Base-by-base conservation (phyloP, 92 coral and sea anemone genomes). In the Palythoa grandis region DNA sequence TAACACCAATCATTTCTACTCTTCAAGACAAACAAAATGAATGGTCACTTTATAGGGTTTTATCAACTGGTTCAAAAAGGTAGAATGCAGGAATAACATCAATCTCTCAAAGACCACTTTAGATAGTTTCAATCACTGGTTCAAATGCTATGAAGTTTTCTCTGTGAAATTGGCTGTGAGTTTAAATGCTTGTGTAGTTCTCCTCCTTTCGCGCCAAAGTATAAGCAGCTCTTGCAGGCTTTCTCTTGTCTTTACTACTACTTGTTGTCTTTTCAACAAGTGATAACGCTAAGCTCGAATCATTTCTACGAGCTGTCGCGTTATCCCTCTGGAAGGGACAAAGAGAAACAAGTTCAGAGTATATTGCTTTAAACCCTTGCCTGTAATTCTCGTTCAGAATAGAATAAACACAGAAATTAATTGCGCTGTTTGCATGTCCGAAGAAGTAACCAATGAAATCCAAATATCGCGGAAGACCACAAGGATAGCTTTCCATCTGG, bases 371-470 rank as follows among this genome's bases (percentile, higher is more conserved):
- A 70, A 77, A 89, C 50, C 91, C 91, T 29, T 66, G 76, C 35
- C 91, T 72, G 60, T 83, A 82, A 57, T 89, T 83, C 60, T 88
- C 82, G 69, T 89, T 93, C 79, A 93, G 86, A 54, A 79, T 82
- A 25, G 88, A 87, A 58, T 93, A 93, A 14, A 93, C 86, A n/a
- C 94, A 91, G 16, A 93, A 92, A 67, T 93, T 93, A 2, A 91
- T 79, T 25, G 94, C 92, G 29, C 94, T 91, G 84, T 92, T 91
- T 71, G 89, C 92, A 63, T 93, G 96, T 63, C 96, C 93, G 22
- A 93, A 89, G 74, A 93, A 93, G 20, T 88, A 89, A 43, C 96
- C 96, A 91, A 93, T 67, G 57, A 89, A 91, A 4, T 89, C 94
- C 65, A 93, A 73, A 70, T 88, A 86, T 3, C 91, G 87, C 16